Evolutionary conservation across 2,797 vertebrate genomes (phyloP).

Genomic region (Lepilemur ruficaudatus): DNA sequence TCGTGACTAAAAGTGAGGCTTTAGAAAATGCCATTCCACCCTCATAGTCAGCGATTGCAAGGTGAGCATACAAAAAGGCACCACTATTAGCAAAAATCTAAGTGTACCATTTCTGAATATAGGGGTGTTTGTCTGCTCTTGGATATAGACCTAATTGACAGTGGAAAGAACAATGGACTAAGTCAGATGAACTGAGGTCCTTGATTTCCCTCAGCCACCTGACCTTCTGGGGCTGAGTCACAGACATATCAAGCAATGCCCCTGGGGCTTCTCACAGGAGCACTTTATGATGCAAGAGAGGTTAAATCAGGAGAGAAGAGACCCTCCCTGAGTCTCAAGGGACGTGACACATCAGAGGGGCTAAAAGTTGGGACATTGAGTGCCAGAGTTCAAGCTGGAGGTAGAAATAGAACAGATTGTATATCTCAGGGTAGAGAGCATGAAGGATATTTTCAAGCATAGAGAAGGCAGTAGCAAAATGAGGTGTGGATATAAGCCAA

Average conservation of each 20-base stretch:
- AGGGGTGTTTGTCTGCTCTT: background rate
- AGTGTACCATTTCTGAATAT: background rate
- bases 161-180: background rate
- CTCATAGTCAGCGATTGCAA: background rate
- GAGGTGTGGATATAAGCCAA: background rate
- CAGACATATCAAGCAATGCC: background rate
- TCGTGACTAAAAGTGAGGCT: slow-evolving; percentile 55
- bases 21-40: slow-evolving; percentile 42
- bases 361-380: background rate
- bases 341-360: background rate
- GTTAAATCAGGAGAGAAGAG: background rate
- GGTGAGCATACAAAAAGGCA: background rate
- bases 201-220: background rate
- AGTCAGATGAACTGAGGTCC: background rate
- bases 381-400: background rate
- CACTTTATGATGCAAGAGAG: background rate
- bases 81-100: background rate
- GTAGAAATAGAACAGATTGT: background rate
- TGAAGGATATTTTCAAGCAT: background rate
- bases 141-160: background rate
- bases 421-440: background rate
- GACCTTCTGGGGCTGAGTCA: background rate
- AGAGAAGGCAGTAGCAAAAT: background rate
- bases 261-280: background rate
- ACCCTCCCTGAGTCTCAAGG: background rate